These are phyloP conservation scores for Hirundichthys speculiger DNA, from an alignment of 2,113 vertebrate species.

Conservation along the genomic window DNA sequence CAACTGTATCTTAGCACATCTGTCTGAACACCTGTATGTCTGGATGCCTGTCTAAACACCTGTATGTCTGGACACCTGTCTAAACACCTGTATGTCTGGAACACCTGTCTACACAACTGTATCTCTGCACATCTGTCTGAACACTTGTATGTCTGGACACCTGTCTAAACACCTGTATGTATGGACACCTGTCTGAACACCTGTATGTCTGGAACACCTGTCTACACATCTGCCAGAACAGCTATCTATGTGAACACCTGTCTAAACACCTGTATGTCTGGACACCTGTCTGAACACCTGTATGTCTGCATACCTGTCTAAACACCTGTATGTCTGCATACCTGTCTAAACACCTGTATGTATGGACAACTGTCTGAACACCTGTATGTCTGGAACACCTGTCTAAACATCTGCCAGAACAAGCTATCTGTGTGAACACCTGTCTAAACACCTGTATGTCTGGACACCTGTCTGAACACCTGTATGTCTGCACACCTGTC, in stretches of 20 bases:
- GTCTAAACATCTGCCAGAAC: background rate
- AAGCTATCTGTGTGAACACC: conserved; percentile 8
- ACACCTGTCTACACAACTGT: no score
- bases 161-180: background rate
- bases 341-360: background rate
- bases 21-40: background rate
- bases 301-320: conserved; percentile 47
- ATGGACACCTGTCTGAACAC: background rate
- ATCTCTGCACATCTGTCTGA: background rate
- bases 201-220: background rate
- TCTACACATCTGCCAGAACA: no score
- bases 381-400: background rate
- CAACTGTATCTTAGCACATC: conserved; percentile 67
- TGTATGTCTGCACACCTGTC: background rate
- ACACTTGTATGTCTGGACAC: background rate
- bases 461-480: background rate
- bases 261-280: background rate
- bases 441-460: background rate
- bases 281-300: background rate
- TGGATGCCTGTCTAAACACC: conserved; percentile 49
- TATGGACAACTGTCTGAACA: background rate
- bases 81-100: background rate
- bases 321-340: background rate
- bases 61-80: background rate
- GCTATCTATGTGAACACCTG: no score